Evolutionary conservation across 37 sponge, comb jelly and placozoan genomes (phyloP).

Genomic region (Beroe ovata): DNA sequence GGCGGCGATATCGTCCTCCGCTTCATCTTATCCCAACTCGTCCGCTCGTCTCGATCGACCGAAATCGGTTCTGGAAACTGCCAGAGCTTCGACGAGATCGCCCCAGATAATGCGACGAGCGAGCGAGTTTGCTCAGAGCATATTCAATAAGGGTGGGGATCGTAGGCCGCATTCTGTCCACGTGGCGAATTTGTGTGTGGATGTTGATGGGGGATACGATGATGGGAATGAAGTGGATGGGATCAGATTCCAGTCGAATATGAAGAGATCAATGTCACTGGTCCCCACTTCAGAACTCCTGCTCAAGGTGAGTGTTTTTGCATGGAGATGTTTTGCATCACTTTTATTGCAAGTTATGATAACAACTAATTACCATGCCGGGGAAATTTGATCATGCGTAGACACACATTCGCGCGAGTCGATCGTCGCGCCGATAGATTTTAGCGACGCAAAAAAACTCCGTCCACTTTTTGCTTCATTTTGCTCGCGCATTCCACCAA

Average conservation of each 20-base stretch:
- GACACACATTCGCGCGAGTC: no score
- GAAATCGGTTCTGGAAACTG: not conserved
- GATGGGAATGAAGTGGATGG: not conserved
- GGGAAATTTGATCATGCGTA: no score
- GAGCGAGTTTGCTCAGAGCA: constrained; percentile 10
- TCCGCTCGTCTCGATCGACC: not conserved
- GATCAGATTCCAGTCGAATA: not conserved
- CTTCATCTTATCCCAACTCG: not conserved
- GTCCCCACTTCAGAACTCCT: not conserved
- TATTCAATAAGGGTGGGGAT: not conserved
- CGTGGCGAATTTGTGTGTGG: not conserved
- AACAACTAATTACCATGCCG: no score
- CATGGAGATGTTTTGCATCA: no score
- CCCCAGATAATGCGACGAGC: constrained; percentile 22
- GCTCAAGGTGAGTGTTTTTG: not conserved
- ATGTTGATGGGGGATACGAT: not conserved
- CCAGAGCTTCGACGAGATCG: not conserved
- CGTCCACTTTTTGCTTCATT: no score
- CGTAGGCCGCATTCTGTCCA: not conserved
- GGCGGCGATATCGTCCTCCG: not conserved
- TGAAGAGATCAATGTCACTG: not conserved
- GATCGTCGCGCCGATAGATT: no score
- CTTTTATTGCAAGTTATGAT: no score
- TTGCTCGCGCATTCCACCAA: no score
- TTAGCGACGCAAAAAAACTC: no score